Evolutionary conservation across 2,888 invertebrate species (phyloP).

Genomic region (Stegophylla sp.): DNA sequence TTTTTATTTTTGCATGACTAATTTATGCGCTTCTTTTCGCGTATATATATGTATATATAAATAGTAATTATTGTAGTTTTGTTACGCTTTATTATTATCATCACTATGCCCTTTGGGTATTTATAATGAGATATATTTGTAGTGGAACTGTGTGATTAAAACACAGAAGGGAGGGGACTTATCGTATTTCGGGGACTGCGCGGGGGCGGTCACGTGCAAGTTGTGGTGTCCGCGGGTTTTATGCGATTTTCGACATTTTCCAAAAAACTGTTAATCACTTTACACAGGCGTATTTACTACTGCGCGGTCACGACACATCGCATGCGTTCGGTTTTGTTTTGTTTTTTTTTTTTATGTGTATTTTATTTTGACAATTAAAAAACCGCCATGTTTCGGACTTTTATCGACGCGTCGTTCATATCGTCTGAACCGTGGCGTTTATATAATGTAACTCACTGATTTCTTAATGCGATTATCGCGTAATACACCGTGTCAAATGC

Average conservation of each 20-base stretch:
- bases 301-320: conserved; percentile 27
- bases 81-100: not conserved
- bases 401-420: not conserved
- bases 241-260: not conserved
- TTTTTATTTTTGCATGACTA: not conserved
- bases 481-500: not conserved
- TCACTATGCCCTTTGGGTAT: not conserved
- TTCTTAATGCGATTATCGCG: not conserved
- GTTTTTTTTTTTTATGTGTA: not conserved
- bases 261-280: not conserved
- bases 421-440: not conserved
- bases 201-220: too few species aligned
- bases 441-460: not conserved
- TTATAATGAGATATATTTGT: conserved; percentile 5
- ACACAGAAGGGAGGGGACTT: too few species aligned
- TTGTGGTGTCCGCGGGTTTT: not conserved
- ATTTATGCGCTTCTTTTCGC: not conserved
- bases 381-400: not conserved
- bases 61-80: conserved; percentile 12
- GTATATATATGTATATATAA: too few species aligned
- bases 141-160: conserved; percentile 11
- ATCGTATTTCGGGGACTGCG: conserved; percentile 2
- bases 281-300: not conserved
- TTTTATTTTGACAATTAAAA: conserved; percentile 18
- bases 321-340: conserved; percentile 9